Evolutionary conservation across 2,113 vertebrate species (phyloP).

Genomic region (Psittacara wagleri): DNA sequence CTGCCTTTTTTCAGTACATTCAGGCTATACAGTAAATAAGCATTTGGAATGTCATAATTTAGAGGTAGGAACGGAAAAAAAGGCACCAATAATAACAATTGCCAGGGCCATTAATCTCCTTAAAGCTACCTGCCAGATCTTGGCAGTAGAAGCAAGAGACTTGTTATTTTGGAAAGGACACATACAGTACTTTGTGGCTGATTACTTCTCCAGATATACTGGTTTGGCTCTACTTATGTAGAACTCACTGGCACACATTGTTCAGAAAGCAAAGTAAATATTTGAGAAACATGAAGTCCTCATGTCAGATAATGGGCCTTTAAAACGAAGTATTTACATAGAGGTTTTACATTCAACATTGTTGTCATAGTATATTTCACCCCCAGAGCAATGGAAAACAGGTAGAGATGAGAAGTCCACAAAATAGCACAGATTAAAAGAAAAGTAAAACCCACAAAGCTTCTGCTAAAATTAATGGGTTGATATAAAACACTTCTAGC

Average conservation of each 20-base stretch:
- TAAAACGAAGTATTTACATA: neutral
- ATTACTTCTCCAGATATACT: slow-evolving; percentile 41
- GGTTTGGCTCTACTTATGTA: slow-evolving; percentile 20
- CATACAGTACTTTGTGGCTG: neutral
- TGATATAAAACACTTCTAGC: neutral
- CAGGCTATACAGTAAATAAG: neutral
- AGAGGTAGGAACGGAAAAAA: neutral
- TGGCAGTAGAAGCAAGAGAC: slow-evolving; percentile 23
- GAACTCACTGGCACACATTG: neutral
- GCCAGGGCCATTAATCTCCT: slow-evolving; percentile 36
- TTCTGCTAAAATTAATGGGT: neutral
- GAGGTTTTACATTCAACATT: neutral
- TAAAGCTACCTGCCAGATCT: slow-evolving; percentile 50
- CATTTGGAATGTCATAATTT: neutral
- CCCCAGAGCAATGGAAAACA: neutral
- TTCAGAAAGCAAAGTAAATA: slow-evolving; percentile 38
- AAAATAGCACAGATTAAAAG: neutral
- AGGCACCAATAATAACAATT: slow-evolving; percentile 6
- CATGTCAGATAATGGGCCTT: neutral
- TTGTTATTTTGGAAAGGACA: slow-evolving; percentile 23
- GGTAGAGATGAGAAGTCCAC: neutral
- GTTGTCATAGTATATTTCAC: neutral
- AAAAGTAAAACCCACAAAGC: neutral
- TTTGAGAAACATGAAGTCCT: slow-evolving; percentile 20
- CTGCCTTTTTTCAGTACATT: neutral